phyloP scores from a whole-genome alignment of 23 tunicate species.

The Ascidia mentula region DNA sequence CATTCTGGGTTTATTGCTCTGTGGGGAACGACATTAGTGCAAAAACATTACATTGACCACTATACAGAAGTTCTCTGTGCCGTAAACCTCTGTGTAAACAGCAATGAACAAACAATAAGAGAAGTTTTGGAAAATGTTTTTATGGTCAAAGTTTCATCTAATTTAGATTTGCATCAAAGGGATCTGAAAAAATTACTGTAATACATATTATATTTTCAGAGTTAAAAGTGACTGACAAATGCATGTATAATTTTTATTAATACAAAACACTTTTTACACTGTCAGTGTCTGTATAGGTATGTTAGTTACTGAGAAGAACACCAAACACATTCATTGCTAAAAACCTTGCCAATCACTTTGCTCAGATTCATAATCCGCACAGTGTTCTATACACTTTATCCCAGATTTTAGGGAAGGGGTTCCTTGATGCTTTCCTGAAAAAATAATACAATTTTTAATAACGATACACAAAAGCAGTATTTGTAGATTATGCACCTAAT shows the following conservation, averaged over 20 bases:
- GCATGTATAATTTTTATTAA: too few relatives aligned
- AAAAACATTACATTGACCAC: background rate
- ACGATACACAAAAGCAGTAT: background rate
- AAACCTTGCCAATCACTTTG: slow-evolving; percentile 43
- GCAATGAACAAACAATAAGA: background rate
- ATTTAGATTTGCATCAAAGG: background rate
- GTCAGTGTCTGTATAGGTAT: too few relatives aligned
- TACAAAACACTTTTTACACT: too few relatives aligned
- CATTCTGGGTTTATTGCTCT: slow-evolving; percentile 1
- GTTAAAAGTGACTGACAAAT: too few relatives aligned
- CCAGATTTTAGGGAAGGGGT: slow-evolving; percentile 45
- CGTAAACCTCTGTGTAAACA: background rate
- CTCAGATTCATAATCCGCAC: slow-evolving; percentile 22
- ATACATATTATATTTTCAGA: background rate
- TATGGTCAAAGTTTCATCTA: background rate
- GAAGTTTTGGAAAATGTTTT: background rate
- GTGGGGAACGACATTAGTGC: slow-evolving; percentile 17
- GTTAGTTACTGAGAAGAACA: too few relatives aligned
- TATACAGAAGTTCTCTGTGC: background rate
- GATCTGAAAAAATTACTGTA: background rate
- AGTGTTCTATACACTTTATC: slow-evolving; percentile 32
- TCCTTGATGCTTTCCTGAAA: slow-evolving; percentile 53
- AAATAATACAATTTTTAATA: background rate
- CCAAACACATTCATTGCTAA: background rate
- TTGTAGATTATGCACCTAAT: slow-evolving; percentile 3